phyloP scores from a whole-genome alignment of 2,888 invertebrate genomes.

The Nomada fucata region DNA sequence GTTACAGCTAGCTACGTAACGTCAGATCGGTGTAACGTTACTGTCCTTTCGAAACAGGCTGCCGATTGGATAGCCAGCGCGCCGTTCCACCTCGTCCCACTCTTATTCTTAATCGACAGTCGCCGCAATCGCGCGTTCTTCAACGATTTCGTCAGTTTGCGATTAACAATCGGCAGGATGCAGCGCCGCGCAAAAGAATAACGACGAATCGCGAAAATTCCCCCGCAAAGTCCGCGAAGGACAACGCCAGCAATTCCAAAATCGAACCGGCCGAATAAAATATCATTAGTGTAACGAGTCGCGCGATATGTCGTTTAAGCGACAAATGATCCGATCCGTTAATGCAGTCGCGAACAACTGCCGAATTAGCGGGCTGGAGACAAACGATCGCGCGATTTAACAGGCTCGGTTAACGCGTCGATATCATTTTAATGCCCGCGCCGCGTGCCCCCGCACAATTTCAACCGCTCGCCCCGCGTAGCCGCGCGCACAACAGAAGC shows the following conservation, averaged over 20 bases:
- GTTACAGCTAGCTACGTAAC: not conserved
- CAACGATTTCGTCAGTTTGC: not conserved
- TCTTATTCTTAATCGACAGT: too few species aligned
- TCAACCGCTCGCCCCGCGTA: slow-evolving; percentile 19
- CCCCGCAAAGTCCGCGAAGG: not conserved
- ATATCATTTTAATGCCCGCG: slow-evolving; percentile 44
- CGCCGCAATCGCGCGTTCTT: not conserved
- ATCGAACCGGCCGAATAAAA: slow-evolving; percentile 41
- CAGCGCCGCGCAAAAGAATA: not conserved
- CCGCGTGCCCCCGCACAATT: slow-evolving; percentile 48
- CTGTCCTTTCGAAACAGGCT: not conserved
- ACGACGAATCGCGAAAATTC: not conserved
- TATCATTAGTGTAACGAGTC: slow-evolving; percentile 51
- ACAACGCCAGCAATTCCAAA: slow-evolving; percentile 7
- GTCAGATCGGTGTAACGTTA: not conserved
- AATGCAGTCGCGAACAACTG: slow-evolving; percentile 42
- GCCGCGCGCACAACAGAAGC: too few species aligned
- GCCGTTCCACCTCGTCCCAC: too few species aligned
- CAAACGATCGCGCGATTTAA: slow-evolving; percentile 55
- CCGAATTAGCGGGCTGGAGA: slow-evolving; percentile 37
- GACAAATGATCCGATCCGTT: slow-evolving; percentile 49
- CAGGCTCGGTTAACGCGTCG: slow-evolving; percentile 35
- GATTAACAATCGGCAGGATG: not conserved
- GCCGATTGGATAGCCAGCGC: slow-evolving; percentile 11
- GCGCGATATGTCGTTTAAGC: slow-evolving; percentile 50